Base-by-base conservation (phyloP, 2,113 vertebrate species). In the Poecile atricapillus region DNA sequence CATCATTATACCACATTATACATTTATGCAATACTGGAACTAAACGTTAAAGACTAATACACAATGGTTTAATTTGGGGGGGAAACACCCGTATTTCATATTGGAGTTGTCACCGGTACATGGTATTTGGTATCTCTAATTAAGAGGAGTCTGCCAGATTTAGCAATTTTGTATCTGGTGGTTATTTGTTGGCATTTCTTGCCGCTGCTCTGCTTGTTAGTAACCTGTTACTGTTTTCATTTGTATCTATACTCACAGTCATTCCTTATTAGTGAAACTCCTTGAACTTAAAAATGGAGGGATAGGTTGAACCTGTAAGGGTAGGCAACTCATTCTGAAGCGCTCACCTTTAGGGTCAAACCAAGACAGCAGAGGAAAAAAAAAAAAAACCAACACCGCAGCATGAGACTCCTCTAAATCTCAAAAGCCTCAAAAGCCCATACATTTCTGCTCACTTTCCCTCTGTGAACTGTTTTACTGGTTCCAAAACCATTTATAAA, bases 31-130 rank as follows among this genome's bases (percentile, higher is more conserved):
- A 50, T 35, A 70, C 6, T 83, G 83, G 80, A 64, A 80, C 13
- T n/a, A 65, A 62, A 58, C 44, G 25, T 25, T 76, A 23, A 84
- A 62, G 30, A 49, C 37, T 65, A 73, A 56, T 27, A 37, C 14
- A 49, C 9, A 56, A 21, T 53, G 28, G 1, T 12, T 78, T 82
- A 79, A 49, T 30, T 15, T 62, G 25, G 77, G 41, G 41, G 17
- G 8, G 59, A 77, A 77, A 56, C 20, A 13, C 14, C 22, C 3
- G 13, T 0, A 2, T 53, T 73, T 33, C 3, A 1, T 35, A 44
- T 20, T 15, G 33, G 23, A n/a, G 24, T 5, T 30, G 30, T 25
- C 24, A 20, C 7, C 4, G 7, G 25, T 20, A 49, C 41, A n/a
- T 0, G 1, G 20, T 9, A 49, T 58, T 49, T 75, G 35, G 30